A percentile compares a stretch with the other conserved stretches of the same genome.
Evolutionary conservation across 2,888 invertebrate species (phyloP).

Genomic region (Ormyrus pomaceus): DNA sequence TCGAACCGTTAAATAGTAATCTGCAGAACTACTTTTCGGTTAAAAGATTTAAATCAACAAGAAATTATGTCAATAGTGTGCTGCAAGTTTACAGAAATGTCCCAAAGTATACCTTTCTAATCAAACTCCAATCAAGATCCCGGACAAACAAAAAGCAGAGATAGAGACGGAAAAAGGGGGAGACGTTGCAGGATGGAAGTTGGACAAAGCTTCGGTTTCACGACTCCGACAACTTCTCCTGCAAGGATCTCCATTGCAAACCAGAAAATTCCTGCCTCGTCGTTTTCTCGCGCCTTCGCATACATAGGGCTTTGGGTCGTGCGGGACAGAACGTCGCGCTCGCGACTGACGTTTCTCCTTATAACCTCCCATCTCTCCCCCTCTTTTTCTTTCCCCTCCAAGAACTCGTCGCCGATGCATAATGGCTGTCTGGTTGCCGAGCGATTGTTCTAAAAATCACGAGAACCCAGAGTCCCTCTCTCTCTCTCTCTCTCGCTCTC

Average conservation of each 20-base stretch:
- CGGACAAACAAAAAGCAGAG: background rate
- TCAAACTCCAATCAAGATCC: background rate
- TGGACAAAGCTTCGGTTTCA: background rate
- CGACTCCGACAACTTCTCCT: background rate
- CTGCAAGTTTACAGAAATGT: no score
- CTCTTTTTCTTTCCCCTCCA: constrained; percentile 14
- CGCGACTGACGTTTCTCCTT: constrained; percentile 42
- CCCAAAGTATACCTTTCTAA: background rate
- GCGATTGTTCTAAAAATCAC: constrained; percentile 38
- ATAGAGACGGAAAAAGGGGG: constrained; percentile 1
- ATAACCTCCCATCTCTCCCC: constrained; percentile 21
- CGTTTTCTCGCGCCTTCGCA: constrained; percentile 9
- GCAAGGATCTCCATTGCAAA: constrained; percentile 43
- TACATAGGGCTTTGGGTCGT: background rate
- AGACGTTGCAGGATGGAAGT: background rate
- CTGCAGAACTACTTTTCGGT: no score
- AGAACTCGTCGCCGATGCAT: constrained; percentile 15
- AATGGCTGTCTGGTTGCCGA: background rate
- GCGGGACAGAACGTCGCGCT: constrained; percentile 35
- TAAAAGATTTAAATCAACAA: no score
- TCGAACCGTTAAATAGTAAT: no score
- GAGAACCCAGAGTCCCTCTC: constrained; percentile 11
- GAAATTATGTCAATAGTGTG: no score
- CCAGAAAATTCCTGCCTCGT: constrained; percentile 37
- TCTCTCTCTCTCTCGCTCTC: background rate